phyloP scores from a whole-genome alignment of 2,888 invertebrate genomes.

The Vanessa cardui region DNA sequence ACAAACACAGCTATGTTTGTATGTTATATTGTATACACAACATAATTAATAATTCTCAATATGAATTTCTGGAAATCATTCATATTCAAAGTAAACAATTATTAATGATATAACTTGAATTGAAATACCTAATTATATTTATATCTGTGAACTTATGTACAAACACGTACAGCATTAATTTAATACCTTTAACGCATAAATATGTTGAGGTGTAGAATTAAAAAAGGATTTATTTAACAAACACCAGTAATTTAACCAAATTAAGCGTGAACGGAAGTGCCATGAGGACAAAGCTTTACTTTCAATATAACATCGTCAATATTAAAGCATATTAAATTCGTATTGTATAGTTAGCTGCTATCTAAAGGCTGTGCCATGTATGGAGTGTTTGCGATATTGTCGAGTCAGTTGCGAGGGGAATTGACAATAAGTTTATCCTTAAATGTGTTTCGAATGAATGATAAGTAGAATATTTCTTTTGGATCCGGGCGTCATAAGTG shows the following conservation, averaged over 20 bases:
- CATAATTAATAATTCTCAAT: neutral
- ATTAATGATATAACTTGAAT: no score
- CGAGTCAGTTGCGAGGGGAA: constrained; percentile 44
- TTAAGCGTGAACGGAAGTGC: constrained; percentile 4
- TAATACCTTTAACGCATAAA: neutral
- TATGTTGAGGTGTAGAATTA: neutral
- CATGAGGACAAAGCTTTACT: constrained; percentile 10
- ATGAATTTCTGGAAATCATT: neutral
- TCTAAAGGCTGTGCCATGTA: constrained; percentile 35
- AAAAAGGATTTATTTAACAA: neutral
- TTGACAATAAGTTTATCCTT: constrained; percentile 45
- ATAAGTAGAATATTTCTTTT: constrained; percentile 33
- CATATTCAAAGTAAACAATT: no score
- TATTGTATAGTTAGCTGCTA: constrained; percentile 25
- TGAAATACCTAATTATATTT: no score
- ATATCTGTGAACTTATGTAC: no score
- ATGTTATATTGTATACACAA: no score
- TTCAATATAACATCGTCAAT: constrained; percentile 23
- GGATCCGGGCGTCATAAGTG: constrained; percentile 27
- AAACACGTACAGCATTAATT: no score
- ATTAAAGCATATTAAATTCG: constrained; percentile 29
- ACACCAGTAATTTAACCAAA: constrained; percentile 2
- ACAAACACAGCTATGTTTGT: neutral
- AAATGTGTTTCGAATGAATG: constrained; percentile 44
- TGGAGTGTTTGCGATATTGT: constrained; percentile 41